Evolutionary conservation across 2,797 vertebrate species (phyloP).

Genomic region (Kryptolebias ocellatus): DNA sequence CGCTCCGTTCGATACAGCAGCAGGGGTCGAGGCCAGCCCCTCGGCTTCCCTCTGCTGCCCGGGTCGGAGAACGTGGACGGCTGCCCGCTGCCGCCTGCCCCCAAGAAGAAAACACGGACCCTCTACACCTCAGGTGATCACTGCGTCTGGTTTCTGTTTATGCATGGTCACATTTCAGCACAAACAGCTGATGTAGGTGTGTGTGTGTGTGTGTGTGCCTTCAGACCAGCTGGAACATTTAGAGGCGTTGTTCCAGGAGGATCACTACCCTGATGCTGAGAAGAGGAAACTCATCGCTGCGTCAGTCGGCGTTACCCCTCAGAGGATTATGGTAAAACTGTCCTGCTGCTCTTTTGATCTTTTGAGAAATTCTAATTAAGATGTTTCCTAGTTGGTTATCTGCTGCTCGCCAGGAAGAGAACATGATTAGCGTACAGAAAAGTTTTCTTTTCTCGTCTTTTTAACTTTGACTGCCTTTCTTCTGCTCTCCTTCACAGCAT

Average conservation of each 20-base stretch:
- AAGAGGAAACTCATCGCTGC: slow-evolving; percentile 90
- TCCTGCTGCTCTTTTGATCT: slow-evolving; percentile 12
- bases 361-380: slow-evolving; percentile 16
- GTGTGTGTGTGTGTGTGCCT: slow-evolving; percentile 4
- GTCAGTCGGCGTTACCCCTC: slow-evolving; percentile 91
- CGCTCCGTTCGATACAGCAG: slow-evolving; percentile 76
- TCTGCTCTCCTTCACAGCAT: background rate
- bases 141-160: background rate
- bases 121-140: slow-evolving; percentile 88
- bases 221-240: slow-evolving; percentile 90
- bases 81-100: slow-evolving; percentile 67
- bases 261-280: slow-evolving; percentile 93
- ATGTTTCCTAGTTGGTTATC: background rate
- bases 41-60: slow-evolving; percentile 54
- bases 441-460: background rate
- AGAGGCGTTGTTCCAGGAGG: slow-evolving; percentile 90
- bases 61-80: slow-evolving; percentile 54
- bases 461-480: background rate
- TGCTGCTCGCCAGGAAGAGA: background rate
- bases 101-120: slow-evolving; percentile 91
- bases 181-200: slow-evolving; percentile 18
- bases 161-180: slow-evolving; percentile 7
- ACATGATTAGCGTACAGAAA: background rate
- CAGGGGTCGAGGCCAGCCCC: slow-evolving; percentile 54
- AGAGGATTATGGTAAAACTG: slow-evolving; percentile 90